Percentiles rank a stretch among this genome's conserved stretches.
phyloP scores from a whole-genome alignment of 2,888 invertebrate genomes.

The Epiblema foenella region DNA sequence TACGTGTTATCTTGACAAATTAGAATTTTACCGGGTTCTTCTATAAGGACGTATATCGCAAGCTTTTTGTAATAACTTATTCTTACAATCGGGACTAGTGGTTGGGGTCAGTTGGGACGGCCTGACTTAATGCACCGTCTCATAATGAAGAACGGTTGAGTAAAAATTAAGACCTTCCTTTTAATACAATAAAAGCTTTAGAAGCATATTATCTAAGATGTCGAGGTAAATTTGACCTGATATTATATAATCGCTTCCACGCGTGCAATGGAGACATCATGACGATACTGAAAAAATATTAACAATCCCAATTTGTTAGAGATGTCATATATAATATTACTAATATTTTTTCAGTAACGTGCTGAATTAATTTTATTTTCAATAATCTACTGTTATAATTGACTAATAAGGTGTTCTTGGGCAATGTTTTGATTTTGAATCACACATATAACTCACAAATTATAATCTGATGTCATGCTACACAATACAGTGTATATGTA shows the following conservation, averaged over 20 bases:
- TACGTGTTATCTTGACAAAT: slow-evolving; percentile 32
- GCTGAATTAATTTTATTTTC: too few relatives aligned
- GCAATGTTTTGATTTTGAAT: too few relatives aligned
- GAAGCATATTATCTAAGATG: neutral
- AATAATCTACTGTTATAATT: too few relatives aligned
- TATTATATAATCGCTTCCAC: too few relatives aligned
- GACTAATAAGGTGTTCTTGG: too few relatives aligned
- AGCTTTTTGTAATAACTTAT: neutral
- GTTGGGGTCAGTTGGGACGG: neutral
- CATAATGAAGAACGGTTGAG: neutral
- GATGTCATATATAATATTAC: too few relatives aligned
- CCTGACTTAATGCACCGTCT: neutral
- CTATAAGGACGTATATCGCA: neutral
- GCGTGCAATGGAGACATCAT: too few relatives aligned
- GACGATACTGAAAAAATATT: too few relatives aligned
- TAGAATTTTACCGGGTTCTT: slow-evolving; percentile 1
- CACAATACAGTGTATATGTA: too few relatives aligned
- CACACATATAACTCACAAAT: neutral
- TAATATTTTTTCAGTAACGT: too few relatives aligned
- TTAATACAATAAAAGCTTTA: neutral
- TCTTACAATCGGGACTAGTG: neutral
- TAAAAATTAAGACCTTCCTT: neutral
- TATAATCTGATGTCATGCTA: neutral
- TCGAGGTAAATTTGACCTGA: neutral
- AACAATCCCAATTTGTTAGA: too few relatives aligned